These are phyloP conservation scores for Protonibea diacanthus DNA, from an alignment of 2,797 vertebrate species.

Conservation along the genomic window DNA sequence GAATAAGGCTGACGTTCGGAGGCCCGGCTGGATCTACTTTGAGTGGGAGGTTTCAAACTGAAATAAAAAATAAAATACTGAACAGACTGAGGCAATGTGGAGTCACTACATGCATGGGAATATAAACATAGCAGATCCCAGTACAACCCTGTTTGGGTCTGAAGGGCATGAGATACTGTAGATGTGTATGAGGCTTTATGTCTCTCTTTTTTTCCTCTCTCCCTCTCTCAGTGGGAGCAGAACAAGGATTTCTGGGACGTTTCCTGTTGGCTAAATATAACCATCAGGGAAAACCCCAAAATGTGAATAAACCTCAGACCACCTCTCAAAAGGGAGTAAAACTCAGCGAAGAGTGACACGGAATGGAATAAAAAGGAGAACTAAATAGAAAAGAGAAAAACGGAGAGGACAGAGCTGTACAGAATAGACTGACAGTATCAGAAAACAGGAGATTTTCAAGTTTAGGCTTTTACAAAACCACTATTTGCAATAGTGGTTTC, in stretches of 20 bases:
- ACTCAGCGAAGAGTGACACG: slow-evolving; percentile 13
- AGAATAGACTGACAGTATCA: not conserved
- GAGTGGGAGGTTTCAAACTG: slow-evolving; percentile 15
- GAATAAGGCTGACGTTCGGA: slow-evolving; percentile 29
- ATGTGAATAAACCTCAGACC: slow-evolving; percentile 26
- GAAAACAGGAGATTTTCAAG: not conserved
- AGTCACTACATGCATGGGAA: slow-evolving; percentile 55
- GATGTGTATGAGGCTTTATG: slow-evolving; percentile 31
- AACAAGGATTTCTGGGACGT: slow-evolving; percentile 55
- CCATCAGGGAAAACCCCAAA: slow-evolving; percentile 62
- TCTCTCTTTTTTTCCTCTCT: slow-evolving; percentile 19
- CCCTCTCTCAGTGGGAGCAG: slow-evolving; percentile 44
- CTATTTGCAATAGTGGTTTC: not conserved
- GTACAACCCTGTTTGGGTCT: slow-evolving; percentile 21
- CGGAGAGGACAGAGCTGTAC: not conserved
- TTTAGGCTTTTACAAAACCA: not conserved
- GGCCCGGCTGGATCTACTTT: not conserved
- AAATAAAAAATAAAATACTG: not conserved
- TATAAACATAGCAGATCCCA: slow-evolving; percentile 65
- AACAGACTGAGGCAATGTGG: not conserved
- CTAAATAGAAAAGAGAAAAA: not conserved
- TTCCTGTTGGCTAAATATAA: slow-evolving; percentile 77
- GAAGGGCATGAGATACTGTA: slow-evolving; percentile 61
- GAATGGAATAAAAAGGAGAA: not conserved
- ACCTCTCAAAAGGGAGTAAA: slow-evolving; percentile 14